A percentile compares a stretch with the other conserved stretches of the same genome.
phyloP scores from a whole-genome alignment of 1,140 invertebrate species.

The Ctenoplectra terminalis region DNA sequence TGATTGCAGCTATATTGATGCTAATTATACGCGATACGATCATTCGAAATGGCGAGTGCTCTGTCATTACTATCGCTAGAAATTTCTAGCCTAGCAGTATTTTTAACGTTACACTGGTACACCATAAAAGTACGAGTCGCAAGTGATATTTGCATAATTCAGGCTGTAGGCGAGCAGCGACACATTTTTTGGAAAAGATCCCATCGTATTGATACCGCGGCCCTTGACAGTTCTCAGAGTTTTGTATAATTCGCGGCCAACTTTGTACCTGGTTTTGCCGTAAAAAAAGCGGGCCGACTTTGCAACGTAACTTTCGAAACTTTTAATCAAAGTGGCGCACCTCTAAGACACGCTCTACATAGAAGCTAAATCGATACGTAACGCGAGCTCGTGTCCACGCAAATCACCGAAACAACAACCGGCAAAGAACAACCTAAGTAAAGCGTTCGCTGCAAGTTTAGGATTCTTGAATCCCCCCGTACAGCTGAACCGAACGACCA shows the following conservation, averaged over 20 bases:
- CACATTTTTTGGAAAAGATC: background rate
- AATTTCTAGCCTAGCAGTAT: background rate
- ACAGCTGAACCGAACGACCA: background rate
- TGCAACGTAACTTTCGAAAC: conserved; percentile 23
- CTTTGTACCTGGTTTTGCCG: background rate
- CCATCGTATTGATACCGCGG: background rate
- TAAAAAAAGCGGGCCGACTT: background rate
- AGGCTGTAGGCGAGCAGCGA: background rate
- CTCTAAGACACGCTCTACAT: background rate
- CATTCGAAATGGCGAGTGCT: background rate
- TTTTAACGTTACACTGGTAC: background rate
- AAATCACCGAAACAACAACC: conserved; percentile 13
- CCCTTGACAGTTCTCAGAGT: background rate
- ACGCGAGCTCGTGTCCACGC: conserved; percentile 2
- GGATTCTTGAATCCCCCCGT: background rate
- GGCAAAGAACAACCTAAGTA: background rate
- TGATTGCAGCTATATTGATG: background rate
- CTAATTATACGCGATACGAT: background rate
- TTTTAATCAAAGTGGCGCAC: conserved; percentile 34
- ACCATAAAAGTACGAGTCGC: no score
- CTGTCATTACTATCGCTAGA: background rate
- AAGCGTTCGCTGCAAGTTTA: background rate
- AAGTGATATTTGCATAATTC: conserved; percentile 1
- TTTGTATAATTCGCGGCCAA: background rate
- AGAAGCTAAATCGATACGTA: conserved; percentile 34